phyloP scores from a whole-genome alignment of 2,888 invertebrate genomes.

The Nephrotoma guestfalica region DNA sequence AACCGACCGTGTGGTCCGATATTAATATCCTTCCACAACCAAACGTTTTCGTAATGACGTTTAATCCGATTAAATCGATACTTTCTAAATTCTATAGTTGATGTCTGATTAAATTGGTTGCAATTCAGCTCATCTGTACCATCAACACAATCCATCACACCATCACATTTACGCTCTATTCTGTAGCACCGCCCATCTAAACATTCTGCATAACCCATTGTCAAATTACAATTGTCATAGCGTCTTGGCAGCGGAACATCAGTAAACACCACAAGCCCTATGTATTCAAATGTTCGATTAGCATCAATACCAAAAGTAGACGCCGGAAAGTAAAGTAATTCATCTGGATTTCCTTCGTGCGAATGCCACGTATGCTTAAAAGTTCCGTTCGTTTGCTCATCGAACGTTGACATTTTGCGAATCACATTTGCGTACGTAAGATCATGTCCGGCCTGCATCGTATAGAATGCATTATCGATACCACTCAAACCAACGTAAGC shows the following conservation, averaged over 20 bases:
- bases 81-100: conserved; percentile 59
- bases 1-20: conserved; percentile 82
- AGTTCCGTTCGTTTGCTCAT: conserved; percentile 73
- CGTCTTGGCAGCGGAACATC: conserved; percentile 67
- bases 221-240: conserved; percentile 51
- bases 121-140: conserved; percentile 76
- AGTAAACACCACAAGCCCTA: conserved; percentile 79
- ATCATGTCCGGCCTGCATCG: conserved; percentile 88
- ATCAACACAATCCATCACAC: conserved; percentile 61
- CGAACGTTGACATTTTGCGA: conserved; percentile 76
- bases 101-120: conserved; percentile 46
- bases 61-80: conserved; percentile 72
- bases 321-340: conserved; percentile 73
- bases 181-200: conserved; percentile 69
- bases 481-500: conserved; percentile 87
- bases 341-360: conserved; percentile 72
- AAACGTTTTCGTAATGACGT: conserved; percentile 85
- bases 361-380: conserved; percentile 72
- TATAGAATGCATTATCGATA: conserved; percentile 76
- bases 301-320: conserved; percentile 87
- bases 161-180: conserved; percentile 62
- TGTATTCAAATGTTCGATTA: conserved; percentile 83
- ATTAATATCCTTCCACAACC: conserved; percentile 91
- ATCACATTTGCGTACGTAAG: conserved; percentile 75
- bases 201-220: conserved; percentile 63